A percentile compares a stretch with the other conserved stretches of the same genome.
These are phyloP conservation scores for Lucifuga dentata DNA, from an alignment of 2,113 vertebrate species.

Conservation along the genomic window DNA sequence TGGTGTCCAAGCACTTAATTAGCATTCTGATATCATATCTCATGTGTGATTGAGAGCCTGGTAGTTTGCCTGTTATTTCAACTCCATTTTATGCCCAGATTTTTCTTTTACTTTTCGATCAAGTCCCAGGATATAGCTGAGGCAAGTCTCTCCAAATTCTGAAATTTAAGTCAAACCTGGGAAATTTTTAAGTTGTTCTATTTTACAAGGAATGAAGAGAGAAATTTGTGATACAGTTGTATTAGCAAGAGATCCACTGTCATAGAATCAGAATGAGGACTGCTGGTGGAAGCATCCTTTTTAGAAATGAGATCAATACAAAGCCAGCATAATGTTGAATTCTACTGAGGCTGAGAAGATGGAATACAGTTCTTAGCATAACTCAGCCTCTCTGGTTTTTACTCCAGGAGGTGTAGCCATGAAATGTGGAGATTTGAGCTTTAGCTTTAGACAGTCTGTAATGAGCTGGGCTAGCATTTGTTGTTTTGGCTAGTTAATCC, in stretches of 20 bases:
- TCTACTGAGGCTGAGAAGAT: background rate
- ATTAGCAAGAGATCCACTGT: background rate
- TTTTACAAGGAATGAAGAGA: background rate
- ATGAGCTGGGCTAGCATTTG: background rate
- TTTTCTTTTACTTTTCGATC: no score
- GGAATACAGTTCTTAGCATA: conserved; percentile 39
- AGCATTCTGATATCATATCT: no score
- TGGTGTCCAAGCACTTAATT: no score
- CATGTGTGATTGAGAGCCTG: no score
- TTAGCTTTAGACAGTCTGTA: background rate
- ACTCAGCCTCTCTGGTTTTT: conserved; percentile 1
- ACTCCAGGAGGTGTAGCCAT: background rate
- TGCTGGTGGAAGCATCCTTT: background rate
- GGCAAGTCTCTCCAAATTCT: no score
- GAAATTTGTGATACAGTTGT: background rate
- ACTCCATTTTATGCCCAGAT: no score
- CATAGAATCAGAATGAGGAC: conserved; percentile 1
- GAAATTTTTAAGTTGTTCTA: background rate
- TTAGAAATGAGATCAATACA: conserved; percentile 10
- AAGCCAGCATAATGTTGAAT: conserved; percentile 18
- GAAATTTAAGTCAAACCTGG: no score
- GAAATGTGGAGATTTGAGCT: background rate
- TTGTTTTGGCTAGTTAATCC: conserved; percentile 2
- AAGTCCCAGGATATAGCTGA: no score
- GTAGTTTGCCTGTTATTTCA: no score